Evolutionary conservation across 1,140 invertebrate genomes (phyloP), one percentile per base, ranked within the genome.

Genomic region (Eubasilissa regina): DNA sequence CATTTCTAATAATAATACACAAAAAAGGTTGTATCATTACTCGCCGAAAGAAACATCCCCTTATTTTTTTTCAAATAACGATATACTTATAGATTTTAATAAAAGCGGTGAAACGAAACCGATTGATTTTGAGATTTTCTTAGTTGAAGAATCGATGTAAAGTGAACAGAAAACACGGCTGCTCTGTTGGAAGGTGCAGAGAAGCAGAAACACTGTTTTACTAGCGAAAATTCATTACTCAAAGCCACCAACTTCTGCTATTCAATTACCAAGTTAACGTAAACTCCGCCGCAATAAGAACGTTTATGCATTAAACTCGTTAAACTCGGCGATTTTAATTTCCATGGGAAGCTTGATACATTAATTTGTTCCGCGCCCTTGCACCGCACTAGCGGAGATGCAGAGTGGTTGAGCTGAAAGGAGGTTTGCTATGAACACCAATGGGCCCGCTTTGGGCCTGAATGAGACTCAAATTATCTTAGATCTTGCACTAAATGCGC

Each of bases 391-490:
- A 21, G 13, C 21, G 70, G 15, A 9, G 64, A 47, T 3, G 44
- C n/a, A n/a, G n/a, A n/a, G n/a, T n/a, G n/a, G n/a, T n/a, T 44
- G 72, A 12, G 10, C n/a, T 75, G 55, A 75, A 75, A 75, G 43
- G 73, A 75, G 15, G 25, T 75, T 48, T 72, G 15, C 45, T 25
- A 73, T 73, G 43, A 73, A 55, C 70, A 58, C 73, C 73, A 60
- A 75, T 75, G 73, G 72, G 17, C 55, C 19, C 21, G 11, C 35
- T 51, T 45, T 35, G 45, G 51, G n/a, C 25, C 53, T 80, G 75
- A 80, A 80, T 76, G 79, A 62, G 51, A 25, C 53, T 75, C 60
- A 48, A 80, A 80, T 80, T 80, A 80, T 80, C 79, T 80, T 60
- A 72, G 79, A 80, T 80, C 79, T 80, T 25, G 75, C 66, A 66